Evolutionary conservation across 1,140 invertebrate genomes (phyloP).

Genomic region (Lordiphosa collinella): DNA sequence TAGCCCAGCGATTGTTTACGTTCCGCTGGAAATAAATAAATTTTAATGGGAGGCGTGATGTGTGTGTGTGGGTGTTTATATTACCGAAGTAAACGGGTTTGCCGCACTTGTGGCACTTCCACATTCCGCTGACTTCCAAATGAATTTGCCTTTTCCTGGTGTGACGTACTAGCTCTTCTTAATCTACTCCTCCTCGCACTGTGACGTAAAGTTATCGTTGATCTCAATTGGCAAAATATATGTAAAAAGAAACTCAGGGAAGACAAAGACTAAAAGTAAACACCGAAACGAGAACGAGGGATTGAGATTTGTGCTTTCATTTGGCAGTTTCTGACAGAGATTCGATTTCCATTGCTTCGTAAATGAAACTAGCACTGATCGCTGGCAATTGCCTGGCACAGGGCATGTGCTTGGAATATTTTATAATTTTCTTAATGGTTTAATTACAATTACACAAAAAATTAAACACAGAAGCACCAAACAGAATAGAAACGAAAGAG

Average conservation of each 20-base stretch:
- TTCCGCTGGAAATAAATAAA: constrained; percentile 85
- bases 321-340: background rate
- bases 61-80: constrained; percentile 25
- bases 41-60: constrained; percentile 16
- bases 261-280: constrained; percentile 61
- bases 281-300: constrained; percentile 40
- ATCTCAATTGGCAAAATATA: constrained; percentile 51
- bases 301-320: constrained; percentile 22
- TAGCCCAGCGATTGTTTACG: constrained; percentile 94
- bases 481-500: constrained; percentile 22
- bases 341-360: constrained; percentile 51
- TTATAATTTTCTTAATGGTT: constrained; percentile 28
- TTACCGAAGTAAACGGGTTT: constrained; percentile 93
- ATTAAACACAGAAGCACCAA: constrained; percentile 42
- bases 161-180: constrained; percentile 15
- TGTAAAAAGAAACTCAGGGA: constrained; percentile 30
- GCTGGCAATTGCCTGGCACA: constrained; percentile 11
- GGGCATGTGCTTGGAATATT: constrained; percentile 26
- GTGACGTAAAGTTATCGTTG: constrained; percentile 35
- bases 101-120: constrained; percentile 92
- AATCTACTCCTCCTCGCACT: background rate
- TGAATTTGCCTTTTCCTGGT: constrained; percentile 6
- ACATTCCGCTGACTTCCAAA: constrained; percentile 82
- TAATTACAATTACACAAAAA: constrained; percentile 53
- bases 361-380: constrained; percentile 37